A percentile compares a stretch with the other conserved stretches of the same genome.
phyloP scores from a whole-genome alignment of 2,888 invertebrate genomes.

The Athalia rosae region DNA sequence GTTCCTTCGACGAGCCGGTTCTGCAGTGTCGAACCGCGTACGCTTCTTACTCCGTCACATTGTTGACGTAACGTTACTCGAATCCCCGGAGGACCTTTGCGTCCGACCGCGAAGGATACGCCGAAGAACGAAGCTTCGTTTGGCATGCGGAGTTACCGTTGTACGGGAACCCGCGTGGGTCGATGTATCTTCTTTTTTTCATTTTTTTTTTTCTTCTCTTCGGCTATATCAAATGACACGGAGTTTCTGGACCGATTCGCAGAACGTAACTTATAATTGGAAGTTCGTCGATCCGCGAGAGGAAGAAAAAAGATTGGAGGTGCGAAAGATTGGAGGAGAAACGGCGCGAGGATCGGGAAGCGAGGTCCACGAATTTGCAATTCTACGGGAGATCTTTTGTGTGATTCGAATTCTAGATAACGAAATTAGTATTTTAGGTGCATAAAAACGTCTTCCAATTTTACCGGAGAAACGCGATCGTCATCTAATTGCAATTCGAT shows the following conservation, averaged over 20 bases:
- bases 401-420: constrained; percentile 39
- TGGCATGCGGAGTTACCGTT: too few relatives aligned
- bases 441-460: constrained; percentile 41
- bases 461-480: constrained; percentile 50
- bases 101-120: background rate
- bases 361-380: constrained; percentile 17
- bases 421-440: constrained; percentile 40
- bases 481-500: constrained; percentile 68
- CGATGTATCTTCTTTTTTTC: too few relatives aligned
- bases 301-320: background rate
- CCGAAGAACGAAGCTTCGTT: too few relatives aligned
- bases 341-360: background rate
- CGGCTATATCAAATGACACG: too few relatives aligned
- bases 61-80: background rate
- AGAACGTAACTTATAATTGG: too few relatives aligned
- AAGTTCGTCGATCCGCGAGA: background rate
- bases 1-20: constrained; percentile 41
- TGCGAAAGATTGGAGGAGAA: background rate
- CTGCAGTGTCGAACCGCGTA: background rate
- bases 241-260: too few relatives aligned
- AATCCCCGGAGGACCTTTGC: too few relatives aligned
- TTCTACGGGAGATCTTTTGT: constrained; percentile 23
- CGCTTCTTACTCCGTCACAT: constrained; percentile 4
- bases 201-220: too few relatives aligned
- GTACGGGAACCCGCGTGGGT: too few relatives aligned